phyloP scores from a whole-genome alignment of 1,140 invertebrate genomes.

The Hetaerina americana region DNA sequence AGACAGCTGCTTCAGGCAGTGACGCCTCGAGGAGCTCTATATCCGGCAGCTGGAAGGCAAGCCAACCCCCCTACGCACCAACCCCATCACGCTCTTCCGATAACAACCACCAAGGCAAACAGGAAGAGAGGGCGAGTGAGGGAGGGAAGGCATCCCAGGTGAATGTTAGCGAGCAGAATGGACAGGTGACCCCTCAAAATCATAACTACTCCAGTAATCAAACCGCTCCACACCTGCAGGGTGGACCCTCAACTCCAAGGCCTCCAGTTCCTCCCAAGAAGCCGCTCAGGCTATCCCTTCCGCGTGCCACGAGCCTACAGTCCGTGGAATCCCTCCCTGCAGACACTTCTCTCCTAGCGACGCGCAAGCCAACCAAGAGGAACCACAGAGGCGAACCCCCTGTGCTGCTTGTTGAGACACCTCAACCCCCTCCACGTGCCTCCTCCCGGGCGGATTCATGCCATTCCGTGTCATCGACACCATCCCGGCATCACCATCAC shows the following conservation, averaged over 20 bases:
- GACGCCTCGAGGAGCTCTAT: slow-evolving; percentile 20
- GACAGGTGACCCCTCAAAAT: slow-evolving; percentile 10
- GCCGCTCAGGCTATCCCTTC: slow-evolving; percentile 63
- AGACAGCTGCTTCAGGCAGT: slow-evolving; percentile 24
- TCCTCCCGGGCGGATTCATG: slow-evolving; percentile 33
- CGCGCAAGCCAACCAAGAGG: slow-evolving; percentile 33
- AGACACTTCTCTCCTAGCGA: background rate
- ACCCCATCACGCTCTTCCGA: background rate
- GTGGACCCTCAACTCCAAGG: background rate
- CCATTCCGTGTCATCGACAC: slow-evolving; percentile 32
- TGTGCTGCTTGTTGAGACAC: slow-evolving; percentile 13
- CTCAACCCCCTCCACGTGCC: slow-evolving; percentile 22
- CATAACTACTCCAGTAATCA: slow-evolving; percentile 18
- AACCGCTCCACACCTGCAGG: slow-evolving; percentile 21
- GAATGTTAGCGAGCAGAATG: background rate
- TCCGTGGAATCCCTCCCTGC: background rate
- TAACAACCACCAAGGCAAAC: background rate
- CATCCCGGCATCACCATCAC: slow-evolving; percentile 27
- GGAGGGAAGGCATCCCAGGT: background rate
- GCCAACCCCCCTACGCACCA: background rate
- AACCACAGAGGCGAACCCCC: slow-evolving; percentile 40
- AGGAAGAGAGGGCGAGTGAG: background rate
- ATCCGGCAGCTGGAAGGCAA: slow-evolving; percentile 11
- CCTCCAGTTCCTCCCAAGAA: slow-evolving; percentile 66
- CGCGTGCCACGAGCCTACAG: slow-evolving; percentile 66